phyloP scores from a whole-genome alignment of 2,113 vertebrate species.

The Mugil cephalus region DNA sequence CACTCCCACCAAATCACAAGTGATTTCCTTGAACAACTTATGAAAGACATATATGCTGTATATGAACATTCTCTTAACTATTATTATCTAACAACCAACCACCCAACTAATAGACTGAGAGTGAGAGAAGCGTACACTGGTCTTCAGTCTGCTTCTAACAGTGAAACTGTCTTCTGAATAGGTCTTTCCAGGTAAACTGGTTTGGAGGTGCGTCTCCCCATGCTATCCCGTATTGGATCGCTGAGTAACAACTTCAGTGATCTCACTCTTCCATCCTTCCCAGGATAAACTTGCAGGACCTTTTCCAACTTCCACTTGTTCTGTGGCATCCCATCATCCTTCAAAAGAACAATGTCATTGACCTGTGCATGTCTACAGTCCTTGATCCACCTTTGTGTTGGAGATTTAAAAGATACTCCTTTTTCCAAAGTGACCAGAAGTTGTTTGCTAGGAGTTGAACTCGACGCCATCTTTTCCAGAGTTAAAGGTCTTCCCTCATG shows the following conservation, averaged over 20 bases:
- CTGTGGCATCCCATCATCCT: background rate
- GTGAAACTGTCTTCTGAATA: no score
- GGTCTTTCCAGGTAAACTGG: no score
- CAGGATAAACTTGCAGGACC: background rate
- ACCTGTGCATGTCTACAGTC: background rate
- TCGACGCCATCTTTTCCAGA: constrained; percentile 3
- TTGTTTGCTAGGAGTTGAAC: background rate
- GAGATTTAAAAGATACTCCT: background rate
- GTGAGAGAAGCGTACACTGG: no score
- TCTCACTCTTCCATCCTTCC: constrained; percentile 1
- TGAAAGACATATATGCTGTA: no score
- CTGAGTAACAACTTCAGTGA: background rate
- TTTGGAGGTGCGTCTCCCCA: background rate
- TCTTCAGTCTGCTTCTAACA: no score
- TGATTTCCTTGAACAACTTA: no score
- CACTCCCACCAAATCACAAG: no score
- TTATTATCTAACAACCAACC: no score
- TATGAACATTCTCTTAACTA: no score
- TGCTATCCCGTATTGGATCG: background rate
- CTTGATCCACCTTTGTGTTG: background rate
- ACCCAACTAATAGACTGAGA: no score
- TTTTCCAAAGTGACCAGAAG: constrained; percentile 4
- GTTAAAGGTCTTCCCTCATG: no score
- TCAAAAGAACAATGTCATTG: background rate
- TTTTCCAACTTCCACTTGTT: constrained; percentile 13